These are phyloP conservation scores for Pseudanteris insignis DNA, from an alignment of 2,888 invertebrate species.

Conservation along the genomic window DNA sequence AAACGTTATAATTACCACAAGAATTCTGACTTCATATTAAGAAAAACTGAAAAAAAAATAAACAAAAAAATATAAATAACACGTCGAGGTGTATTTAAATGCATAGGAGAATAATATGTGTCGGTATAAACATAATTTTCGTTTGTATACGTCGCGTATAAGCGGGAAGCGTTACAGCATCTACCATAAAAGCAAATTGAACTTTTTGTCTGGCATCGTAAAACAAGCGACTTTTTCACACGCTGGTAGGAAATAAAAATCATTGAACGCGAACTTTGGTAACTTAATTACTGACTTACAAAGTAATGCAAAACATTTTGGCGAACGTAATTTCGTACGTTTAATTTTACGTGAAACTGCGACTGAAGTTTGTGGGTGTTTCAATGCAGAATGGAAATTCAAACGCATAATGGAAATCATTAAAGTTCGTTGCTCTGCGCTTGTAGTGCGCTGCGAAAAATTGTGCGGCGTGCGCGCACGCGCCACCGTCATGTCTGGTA, in stretches of 20 bases:
- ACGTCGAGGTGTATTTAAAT: too few species aligned
- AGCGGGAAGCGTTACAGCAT: neutral
- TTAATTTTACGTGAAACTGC: constrained; percentile 12
- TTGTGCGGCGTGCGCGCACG: too few species aligned
- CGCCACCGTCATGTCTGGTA: too few species aligned
- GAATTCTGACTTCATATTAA: too few species aligned
- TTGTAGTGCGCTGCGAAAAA: too few species aligned
- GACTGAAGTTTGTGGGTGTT: constrained; percentile 7
- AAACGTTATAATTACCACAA: too few species aligned
- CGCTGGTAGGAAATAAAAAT: constrained; percentile 1
- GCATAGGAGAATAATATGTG: too few species aligned
- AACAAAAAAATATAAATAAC: constrained; percentile 9
- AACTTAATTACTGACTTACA: constrained; percentile 13
- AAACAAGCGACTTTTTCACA: constrained; percentile 1
- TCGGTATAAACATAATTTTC: too few species aligned
- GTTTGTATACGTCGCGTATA: too few species aligned
- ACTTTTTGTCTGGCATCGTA: neutral
- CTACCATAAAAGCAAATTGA: neutral
- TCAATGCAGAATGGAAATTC: neutral
- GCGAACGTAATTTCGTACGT: constrained; percentile 4
- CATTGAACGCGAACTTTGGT: constrained; percentile 8
- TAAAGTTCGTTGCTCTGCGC: too few species aligned
- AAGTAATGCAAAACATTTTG: constrained; percentile 15
- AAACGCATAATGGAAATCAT: too few species aligned
- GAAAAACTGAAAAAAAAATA: too few species aligned